These are phyloP conservation scores for Poeciliopsis prolifica DNA, from an alignment of 2,113 vertebrate genomes.

Conservation along the genomic window DNA sequence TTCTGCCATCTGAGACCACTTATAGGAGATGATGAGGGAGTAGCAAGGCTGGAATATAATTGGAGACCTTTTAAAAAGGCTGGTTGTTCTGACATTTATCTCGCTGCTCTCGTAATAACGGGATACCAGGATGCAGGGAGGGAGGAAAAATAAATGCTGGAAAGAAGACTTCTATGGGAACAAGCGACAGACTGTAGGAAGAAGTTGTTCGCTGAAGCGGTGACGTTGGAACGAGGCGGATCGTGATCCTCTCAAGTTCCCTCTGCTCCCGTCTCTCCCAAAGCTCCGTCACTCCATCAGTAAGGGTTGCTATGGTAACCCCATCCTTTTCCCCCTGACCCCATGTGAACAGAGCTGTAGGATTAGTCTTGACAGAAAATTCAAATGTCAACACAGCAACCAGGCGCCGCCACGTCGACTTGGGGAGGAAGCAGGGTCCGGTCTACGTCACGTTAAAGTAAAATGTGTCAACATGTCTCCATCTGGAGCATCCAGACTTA, in stretches of 20 bases:
- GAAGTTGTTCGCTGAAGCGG: slow-evolving; percentile 30
- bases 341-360: slow-evolving; percentile 73
- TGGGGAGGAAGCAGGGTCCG: slow-evolving; percentile 38
- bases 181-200: slow-evolving; percentile 10
- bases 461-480: slow-evolving; percentile 31
- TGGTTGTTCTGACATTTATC: slow-evolving; percentile 59
- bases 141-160: not conserved
- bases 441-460: slow-evolving; percentile 30
- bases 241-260: slow-evolving; percentile 52
- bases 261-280: slow-evolving; percentile 35
- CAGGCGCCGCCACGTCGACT: slow-evolving; percentile 71
- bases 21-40: slow-evolving; percentile 8
- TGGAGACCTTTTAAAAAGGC: slow-evolving; percentile 41
- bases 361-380: slow-evolving; percentile 77
- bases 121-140: slow-evolving; percentile 22
- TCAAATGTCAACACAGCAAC: slow-evolving; percentile 74
- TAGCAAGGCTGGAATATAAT: slow-evolving; percentile 21
- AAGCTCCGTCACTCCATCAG: slow-evolving; percentile 67
- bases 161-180: not conserved
- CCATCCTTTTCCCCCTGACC: slow-evolving; percentile 67
- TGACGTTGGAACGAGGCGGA: slow-evolving; percentile 40
- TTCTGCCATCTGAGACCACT: slow-evolving; percentile 21
- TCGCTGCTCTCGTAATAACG: slow-evolving; percentile 34
- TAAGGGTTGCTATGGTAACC: slow-evolving; percentile 75
- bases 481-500: not conserved